Conservation (phyloP, 2,113 vertebrate genomes). For the Actinemys pallida region DNA sequence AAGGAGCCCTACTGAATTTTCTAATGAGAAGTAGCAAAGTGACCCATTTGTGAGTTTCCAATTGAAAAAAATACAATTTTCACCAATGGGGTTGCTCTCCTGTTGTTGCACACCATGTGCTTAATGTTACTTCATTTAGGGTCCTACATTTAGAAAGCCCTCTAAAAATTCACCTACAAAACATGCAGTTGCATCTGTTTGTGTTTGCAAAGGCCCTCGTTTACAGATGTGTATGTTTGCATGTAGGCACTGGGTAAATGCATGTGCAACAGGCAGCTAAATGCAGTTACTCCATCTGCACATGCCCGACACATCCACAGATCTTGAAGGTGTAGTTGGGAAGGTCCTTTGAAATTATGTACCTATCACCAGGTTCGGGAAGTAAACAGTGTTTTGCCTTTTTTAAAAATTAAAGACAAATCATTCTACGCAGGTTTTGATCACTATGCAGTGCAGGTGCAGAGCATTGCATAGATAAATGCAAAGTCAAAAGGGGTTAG, state of each 20-base stretch:
- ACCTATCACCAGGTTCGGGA: neutral
- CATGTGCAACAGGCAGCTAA: neutral
- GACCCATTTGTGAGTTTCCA: neutral
- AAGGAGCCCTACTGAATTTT: neutral
- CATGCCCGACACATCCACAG: neutral
- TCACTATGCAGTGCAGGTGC: neutral
- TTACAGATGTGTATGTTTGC: neutral
- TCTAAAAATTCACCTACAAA: neutral
- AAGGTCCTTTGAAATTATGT: neutral
- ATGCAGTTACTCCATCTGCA: neutral
- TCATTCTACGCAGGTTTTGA: neutral
- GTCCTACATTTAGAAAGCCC: neutral
- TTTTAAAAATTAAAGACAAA: neutral
- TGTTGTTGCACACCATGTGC: neutral
- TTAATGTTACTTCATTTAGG: neutral
- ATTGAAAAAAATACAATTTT: neutral
- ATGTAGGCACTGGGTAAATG: neutral
- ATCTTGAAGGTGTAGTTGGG: neutral
- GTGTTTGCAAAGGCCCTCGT: neutral
- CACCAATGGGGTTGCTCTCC: neutral
- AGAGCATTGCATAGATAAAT: neutral
- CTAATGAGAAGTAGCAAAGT: neutral
- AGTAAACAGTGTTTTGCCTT: neutral
- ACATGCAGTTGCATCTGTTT: neutral
- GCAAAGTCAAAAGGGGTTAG: neutral